Evolutionary conservation across 2,797 vertebrate species (phyloP), one percentile per base, ranked within the genome.

Genomic region (Acanthiza pusilla): DNA sequence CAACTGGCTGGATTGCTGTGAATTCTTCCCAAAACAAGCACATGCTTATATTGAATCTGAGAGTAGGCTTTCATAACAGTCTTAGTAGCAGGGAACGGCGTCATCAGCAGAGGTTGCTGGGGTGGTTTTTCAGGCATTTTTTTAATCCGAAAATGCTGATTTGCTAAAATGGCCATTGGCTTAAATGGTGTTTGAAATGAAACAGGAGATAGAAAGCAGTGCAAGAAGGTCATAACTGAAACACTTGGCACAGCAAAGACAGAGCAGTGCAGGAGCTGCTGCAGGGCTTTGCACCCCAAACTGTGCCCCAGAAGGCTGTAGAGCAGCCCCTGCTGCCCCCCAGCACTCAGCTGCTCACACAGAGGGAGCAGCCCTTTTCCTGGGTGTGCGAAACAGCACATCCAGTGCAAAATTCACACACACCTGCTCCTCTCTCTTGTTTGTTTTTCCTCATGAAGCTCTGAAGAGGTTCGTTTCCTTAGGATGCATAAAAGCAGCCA

Each of bases 301-400:
- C 16, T 21, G 0, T 25, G 13, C 27, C 14, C 32, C 73, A 42
- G 29, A 36, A 73, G 72, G 20, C 73, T 70, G 40, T 16, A 9
- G 4, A 58, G 71, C 48, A 83, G 61, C 26, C 81, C 3, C 11
- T 86, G 47, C 43, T 61, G 10, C 25, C 19, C 11, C 21, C 30
- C 50, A 32, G 2, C 1, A 3, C 20, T 5, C 67, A 15, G 5
- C 25, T 13, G 11, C 23, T 55, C 40, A 40, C 4, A 2, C 26
- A 9, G 32, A 61, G 13, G 21, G 61, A 55, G 71, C 1, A 30
- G 51, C 5, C 20, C 22, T 67, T 73, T 53, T n/a, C 11, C 45
- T 71, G 54, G 17, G 6, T 19, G 17, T 29, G 30, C 58, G 45
- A 81, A 71, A 75, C 36, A 40, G 15, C 2, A 27, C 26, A 53